Conservation (phyloP, 2,113 vertebrate species). For the Ailuropoda melanoleuca region DNA sequence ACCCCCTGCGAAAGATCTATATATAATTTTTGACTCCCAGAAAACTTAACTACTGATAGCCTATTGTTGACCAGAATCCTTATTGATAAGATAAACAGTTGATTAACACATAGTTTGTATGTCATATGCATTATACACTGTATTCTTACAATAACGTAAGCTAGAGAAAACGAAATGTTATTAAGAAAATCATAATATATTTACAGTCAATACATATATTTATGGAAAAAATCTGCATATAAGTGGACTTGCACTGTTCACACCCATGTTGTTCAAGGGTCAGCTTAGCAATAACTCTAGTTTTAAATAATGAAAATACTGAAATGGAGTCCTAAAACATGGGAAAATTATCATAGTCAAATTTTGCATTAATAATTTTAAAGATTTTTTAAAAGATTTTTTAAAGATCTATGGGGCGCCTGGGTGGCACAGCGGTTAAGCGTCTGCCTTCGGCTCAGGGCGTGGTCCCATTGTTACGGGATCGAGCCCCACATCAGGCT, state of each 20-base stretch:
- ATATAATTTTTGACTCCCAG: not conserved
- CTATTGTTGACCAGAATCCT: not conserved
- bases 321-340: not conserved
- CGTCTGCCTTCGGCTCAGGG: too few relatives aligned
- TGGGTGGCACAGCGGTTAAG: too few relatives aligned
- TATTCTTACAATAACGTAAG: not conserved
- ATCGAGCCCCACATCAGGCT: too few relatives aligned
- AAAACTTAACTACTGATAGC: not conserved
- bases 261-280: not conserved
- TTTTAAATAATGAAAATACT: constrained; percentile 43
- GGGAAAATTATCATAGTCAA: not conserved
- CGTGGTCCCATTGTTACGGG: too few relatives aligned
- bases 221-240: not conserved
- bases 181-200: not conserved
- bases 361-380: not conserved
- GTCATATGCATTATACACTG: not conserved
- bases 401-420: not conserved
- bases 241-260: not conserved
- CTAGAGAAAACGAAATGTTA: not conserved
- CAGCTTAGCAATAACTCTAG: not conserved
- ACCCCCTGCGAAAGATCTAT: not conserved
- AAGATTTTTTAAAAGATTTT: not conserved
- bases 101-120: not conserved
- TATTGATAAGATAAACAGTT: not conserved
- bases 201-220: not conserved